Evolutionary conservation across 2,113 vertebrate genomes (phyloP), one percentile per base, ranked within the genome.

Genomic region (Passer domesticus): DNA sequence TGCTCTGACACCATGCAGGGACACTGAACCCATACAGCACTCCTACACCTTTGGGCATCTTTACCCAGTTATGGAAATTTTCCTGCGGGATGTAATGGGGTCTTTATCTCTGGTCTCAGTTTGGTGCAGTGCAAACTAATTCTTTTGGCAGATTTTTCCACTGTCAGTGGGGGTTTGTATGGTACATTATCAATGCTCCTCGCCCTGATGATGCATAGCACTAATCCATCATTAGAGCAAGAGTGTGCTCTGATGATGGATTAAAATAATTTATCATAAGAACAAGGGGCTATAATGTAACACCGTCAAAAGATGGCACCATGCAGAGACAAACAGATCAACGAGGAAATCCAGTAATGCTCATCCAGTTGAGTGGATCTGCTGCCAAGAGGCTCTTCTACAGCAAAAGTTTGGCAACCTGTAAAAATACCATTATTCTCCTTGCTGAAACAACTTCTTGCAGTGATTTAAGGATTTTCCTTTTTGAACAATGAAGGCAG

Each of bases 241-340:
- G 85, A 91, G 83, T 44, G 68, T 94, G 86, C 87, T 88, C 75
- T 63, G 94, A 89, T 93, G 96, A 96, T 97, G 94, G 92, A 97
- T 96, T 97, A 90, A 97, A 96, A 97, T 96, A 96, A 97, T 96
- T 95, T 97, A 96, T 96, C 96, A 96, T 95, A 75, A 87, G 95
- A 97, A 96, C 96, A 97, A 97, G 96, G 88, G 87, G 70, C 73
- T 94, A 82, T 95, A 97, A 96, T 95, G 83, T 93, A 96, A 81
- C 93, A 90, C 92, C 7, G 6, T 96, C 94, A 94, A 96, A 95
- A 97, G 95, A 94, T 96, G 92, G 97, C 95, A 96, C 95, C 96
- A 89, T 63, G 92, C 30, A 15, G 97, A 97, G 92, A 94, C 87
- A 92, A 95, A 94, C 90, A 90, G 95, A 96, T 92, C 95, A 95